Conservation (phyloP, 2,888 invertebrate genomes). For the Leucania comma region DNA sequence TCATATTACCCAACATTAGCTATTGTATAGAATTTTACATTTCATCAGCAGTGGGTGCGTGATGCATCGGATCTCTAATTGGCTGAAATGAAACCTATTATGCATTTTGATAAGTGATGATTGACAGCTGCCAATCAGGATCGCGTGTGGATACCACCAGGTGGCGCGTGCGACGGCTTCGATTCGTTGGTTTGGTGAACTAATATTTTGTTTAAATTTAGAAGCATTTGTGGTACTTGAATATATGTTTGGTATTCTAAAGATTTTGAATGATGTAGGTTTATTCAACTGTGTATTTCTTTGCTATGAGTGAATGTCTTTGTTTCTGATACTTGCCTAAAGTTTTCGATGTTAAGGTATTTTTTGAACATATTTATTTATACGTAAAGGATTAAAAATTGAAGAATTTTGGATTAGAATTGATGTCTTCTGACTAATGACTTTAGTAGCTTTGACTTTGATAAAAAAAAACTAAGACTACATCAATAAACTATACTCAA, state of each 20-base stretch:
- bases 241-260: neutral
- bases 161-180: constrained; percentile 78
- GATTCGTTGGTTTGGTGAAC: constrained; percentile 42
- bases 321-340: too few relatives aligned
- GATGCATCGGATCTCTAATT: constrained; percentile 81
- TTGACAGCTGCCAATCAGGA: constrained; percentile 88
- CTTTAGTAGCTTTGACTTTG: neutral
- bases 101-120: constrained; percentile 81
- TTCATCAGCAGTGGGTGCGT: constrained; percentile 79
- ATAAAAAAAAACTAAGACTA: neutral
- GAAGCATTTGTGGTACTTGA: neutral
- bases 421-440: neutral
- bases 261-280: neutral
- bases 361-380: too few relatives aligned
- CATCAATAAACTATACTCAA: constrained; percentile 35
- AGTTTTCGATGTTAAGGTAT: too few relatives aligned
- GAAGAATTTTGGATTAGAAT: too few relatives aligned
- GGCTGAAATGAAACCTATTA: constrained; percentile 85
- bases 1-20: constrained; percentile 67
- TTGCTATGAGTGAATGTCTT: too few relatives aligned
- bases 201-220: constrained; percentile 11
- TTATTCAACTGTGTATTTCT: neutral
- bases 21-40: constrained; percentile 68
- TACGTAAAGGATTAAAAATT: too few relatives aligned
- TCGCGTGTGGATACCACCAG: constrained; percentile 80